Percentiles rank a stretch among this genome's conserved stretches.
Conservation (phyloP, 1,140 invertebrate species). For the Drosophila repleta region DNA sequence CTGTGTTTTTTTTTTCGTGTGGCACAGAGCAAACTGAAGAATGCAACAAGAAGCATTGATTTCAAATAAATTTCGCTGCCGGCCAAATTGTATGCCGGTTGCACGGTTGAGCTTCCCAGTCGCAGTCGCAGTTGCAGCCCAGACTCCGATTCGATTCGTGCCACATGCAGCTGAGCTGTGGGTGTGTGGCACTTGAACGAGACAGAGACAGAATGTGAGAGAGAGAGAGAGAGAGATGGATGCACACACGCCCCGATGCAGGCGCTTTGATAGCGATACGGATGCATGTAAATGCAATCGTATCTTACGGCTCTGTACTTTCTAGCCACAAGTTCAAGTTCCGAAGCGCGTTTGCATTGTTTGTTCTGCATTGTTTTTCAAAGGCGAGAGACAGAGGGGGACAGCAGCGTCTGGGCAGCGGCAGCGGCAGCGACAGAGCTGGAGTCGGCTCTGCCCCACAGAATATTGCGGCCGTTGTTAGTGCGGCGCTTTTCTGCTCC, state of each 20-base stretch:
- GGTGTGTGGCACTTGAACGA: constrained; percentile 63
- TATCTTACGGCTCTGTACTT: constrained; percentile 82
- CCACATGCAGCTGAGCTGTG: constrained; percentile 58
- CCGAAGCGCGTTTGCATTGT: constrained; percentile 59
- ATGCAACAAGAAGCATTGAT: constrained; percentile 82
- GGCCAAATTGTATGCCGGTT: constrained; percentile 80
- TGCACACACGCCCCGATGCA: constrained; percentile 71
- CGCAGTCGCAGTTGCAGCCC: constrained; percentile 10
- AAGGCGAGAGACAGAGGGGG: background rate
- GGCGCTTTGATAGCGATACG: constrained; percentile 71
- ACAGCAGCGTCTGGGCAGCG: background rate
- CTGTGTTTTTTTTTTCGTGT: constrained; percentile 31
- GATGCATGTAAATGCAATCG: constrained; percentile 82
- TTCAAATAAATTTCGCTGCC: constrained; percentile 82
- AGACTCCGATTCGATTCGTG: constrained; percentile 26
- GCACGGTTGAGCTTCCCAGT: constrained; percentile 33
- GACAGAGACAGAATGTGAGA: constrained; percentile 5
- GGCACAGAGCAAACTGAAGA: constrained; percentile 69
- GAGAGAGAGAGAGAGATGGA: constrained; percentile 15
- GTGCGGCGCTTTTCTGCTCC: constrained; percentile 77
- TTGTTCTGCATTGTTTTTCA: constrained; percentile 54
- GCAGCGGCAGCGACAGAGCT: too few species aligned
- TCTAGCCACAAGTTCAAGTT: constrained; percentile 80
- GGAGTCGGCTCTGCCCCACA: background rate
- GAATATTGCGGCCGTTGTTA: constrained; percentile 25